phyloP scores from a whole-genome alignment of 2,113 vertebrate species.

The Ovibos moschatus region DNA sequence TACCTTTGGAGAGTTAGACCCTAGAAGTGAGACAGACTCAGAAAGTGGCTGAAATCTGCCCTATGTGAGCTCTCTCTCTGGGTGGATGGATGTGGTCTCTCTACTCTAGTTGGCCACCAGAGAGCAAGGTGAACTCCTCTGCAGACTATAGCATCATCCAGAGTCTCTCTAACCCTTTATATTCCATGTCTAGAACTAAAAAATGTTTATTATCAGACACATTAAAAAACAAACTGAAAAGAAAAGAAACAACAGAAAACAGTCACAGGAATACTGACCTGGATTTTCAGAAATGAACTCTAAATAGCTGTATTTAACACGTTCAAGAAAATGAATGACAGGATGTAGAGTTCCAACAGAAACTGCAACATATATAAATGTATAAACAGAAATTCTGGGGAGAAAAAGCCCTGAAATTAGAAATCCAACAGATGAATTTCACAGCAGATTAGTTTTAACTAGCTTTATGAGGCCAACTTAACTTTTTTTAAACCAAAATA shows the following conservation, averaged over 20 bases:
- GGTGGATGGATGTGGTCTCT: neutral
- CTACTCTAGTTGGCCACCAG: neutral
- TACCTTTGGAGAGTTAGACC: neutral
- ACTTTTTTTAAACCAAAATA: neutral
- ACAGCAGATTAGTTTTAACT: neutral
- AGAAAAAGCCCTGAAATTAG: neutral
- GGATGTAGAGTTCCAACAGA: neutral
- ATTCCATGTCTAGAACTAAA: neutral
- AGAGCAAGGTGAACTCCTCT: neutral
- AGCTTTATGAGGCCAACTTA: neutral
- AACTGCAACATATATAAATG: neutral
- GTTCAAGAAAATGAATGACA: neutral
- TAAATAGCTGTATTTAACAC: neutral
- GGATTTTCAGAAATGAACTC: neutral
- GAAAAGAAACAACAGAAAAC: neutral
- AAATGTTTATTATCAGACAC: neutral
- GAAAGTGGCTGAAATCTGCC: neutral
- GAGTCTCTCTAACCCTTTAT: neutral
- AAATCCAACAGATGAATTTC: neutral
- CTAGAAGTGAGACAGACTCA: neutral
- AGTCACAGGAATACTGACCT: neutral
- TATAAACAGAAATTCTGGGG: neutral
- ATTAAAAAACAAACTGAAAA: neutral
- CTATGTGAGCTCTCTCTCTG: neutral
- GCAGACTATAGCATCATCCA: neutral